Evolutionary conservation across 2,888 invertebrate species (phyloP).

Genomic region (Lasius platythorax): DNA sequence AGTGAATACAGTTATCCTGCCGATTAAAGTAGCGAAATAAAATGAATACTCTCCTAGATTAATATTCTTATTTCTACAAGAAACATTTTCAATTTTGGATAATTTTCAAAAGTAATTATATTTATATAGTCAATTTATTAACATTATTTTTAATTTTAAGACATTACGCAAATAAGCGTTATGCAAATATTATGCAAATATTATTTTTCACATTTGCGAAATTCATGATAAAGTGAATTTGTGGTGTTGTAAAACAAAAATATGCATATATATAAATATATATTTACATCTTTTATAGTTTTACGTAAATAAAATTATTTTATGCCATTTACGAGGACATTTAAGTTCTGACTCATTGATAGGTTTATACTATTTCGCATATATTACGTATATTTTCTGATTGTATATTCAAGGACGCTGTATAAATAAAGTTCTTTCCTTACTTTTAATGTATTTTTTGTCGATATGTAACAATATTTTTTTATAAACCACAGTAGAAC

Average conservation of each 20-base stretch:
- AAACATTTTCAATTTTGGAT: background rate
- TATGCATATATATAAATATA: background rate
- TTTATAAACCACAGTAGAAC: background rate
- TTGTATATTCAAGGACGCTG: background rate
- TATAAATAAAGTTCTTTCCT: background rate
- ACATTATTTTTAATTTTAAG: background rate
- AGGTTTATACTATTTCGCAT: background rate
- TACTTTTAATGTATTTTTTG: conserved; percentile 5
- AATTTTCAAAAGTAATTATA: background rate
- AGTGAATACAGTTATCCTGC: background rate
- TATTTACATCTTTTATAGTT: background rate
- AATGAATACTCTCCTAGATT: background rate
- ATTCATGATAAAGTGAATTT: background rate
- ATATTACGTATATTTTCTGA: background rate
- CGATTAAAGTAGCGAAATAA: background rate
- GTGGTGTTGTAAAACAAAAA: background rate
- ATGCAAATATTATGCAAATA: background rate
- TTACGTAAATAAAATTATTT: background rate
- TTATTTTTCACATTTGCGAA: background rate
- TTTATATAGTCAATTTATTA: background rate
- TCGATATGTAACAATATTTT: background rate
- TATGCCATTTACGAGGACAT: background rate
- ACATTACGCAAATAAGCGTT: background rate
- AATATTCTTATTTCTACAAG: background rate
- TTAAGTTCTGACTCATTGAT: background rate